Base-by-base conservation (phyloP, 2,113 vertebrate genomes). In the Dicentrarchus labrax region DNA sequence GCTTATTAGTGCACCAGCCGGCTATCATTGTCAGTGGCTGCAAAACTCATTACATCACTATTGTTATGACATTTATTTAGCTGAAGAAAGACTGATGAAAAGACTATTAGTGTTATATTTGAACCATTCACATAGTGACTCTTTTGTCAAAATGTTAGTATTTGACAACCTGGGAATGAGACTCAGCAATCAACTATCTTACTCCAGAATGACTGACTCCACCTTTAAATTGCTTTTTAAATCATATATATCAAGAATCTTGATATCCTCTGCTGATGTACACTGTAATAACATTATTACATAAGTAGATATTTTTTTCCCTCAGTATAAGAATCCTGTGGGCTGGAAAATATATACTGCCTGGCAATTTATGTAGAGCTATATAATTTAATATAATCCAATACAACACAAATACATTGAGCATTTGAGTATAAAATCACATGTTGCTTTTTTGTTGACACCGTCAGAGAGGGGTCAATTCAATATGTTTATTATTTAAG, bases 51-150 rank as follows among this genome's bases (percentile, higher is more conserved):
- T 13, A 38, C 48, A 69, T 15, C 39, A 17, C n/a, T 78, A 22
- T 43, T 74, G 39, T 13, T 48, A 48, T 15, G 21, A 19, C 54
- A 36, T 71, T 78, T 60, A 60, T 80, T 69, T 30, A 38, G 39
- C 67, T 24, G 15, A 6, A 43, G 47, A 54, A 9, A 70, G 21
- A n/a, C 48, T 45, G 56, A 39, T 70, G 1, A 39, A 47, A 68
- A 50, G 8, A 41, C 17, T 36, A 43, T 51, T 4, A 43, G 53
- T 60, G 50, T 9, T 70, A 12, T 56, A 43, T 43, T 70, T 21
- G 2, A 13, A n/a, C 16, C 5, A 0, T 30, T 30, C 30, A 30
- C 30, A 30, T 30, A 30, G 30, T 30, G 2, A 30, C 30, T 30
- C 30, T 30, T 30, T 30, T 30, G 30, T 3, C 30, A 30, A 30